Conservation (phyloP, 2,113 vertebrate genomes). For the Misgurnus mizolepis region DNA sequence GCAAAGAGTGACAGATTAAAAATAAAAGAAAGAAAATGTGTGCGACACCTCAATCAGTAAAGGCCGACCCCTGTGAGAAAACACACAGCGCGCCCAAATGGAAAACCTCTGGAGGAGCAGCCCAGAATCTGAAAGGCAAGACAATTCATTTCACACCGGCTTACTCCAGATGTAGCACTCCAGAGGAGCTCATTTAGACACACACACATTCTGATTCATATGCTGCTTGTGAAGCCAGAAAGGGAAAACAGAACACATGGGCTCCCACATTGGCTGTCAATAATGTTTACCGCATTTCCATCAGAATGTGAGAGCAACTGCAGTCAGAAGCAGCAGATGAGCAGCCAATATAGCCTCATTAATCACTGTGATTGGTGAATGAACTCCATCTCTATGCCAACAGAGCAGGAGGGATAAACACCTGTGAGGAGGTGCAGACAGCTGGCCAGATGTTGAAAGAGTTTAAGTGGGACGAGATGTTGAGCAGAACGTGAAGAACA, state of each 20-base stretch:
- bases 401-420: conserved; percentile 32
- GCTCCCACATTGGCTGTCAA: conserved; percentile 30
- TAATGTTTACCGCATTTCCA: conserved; percentile 36
- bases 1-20: not conserved
- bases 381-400: conserved; percentile 22
- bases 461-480: conserved; percentile 13
- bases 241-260: conserved; percentile 13
- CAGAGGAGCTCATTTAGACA: conserved; percentile 14
- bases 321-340: conserved; percentile 45
- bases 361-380: conserved; percentile 48
- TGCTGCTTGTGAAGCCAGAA: conserved; percentile 7
- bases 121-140: conserved; percentile 35
- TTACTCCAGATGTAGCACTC: conserved; percentile 52
- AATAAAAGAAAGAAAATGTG: not conserved
- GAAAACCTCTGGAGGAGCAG: conserved; percentile 46
- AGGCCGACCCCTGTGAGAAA: conserved; percentile 10
- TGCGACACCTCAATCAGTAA: conserved; percentile 11
- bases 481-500: conserved; percentile 19
- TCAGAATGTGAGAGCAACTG: conserved; percentile 27
- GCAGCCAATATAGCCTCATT: conserved; percentile 41
- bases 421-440: conserved; percentile 38
- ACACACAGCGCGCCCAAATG: conserved; percentile 43
- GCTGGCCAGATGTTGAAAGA: conserved; percentile 46
- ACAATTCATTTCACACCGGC: conserved; percentile 55
- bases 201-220: conserved; percentile 1